phyloP scores from a whole-genome alignment of 2,113 vertebrate species.

The Lepus americanus region DNA sequence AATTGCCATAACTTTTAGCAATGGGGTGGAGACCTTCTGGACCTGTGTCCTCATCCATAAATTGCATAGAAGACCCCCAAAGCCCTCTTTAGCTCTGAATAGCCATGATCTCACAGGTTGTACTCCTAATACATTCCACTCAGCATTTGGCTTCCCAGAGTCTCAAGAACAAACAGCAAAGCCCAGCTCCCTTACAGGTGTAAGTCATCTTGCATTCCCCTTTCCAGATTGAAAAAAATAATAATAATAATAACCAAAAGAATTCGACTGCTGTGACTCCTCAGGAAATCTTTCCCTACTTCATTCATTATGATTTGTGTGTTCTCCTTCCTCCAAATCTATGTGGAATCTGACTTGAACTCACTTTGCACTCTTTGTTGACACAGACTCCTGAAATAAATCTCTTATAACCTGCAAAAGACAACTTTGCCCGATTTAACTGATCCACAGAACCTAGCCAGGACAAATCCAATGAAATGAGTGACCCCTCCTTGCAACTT shows the following conservation, averaged over 20 bases:
- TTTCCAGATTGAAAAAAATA: background rate
- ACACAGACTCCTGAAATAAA: conserved; percentile 48
- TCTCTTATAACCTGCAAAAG: background rate
- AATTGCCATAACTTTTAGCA: background rate
- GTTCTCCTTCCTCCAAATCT: background rate
- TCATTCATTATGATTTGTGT: conserved; percentile 39
- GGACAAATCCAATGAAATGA: conserved; percentile 16
- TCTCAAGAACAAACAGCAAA: background rate
- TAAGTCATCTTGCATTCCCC: conserved; percentile 7
- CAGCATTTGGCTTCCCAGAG: conserved; percentile 1
- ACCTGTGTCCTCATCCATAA: background rate
- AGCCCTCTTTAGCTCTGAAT: background rate
- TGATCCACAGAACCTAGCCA: background rate
- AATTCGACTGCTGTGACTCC: conserved; percentile 31
- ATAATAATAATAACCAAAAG: background rate
- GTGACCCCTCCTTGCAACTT: conserved; percentile 24
- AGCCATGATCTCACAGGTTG: background rate
- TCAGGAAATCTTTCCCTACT: conserved; percentile 45
- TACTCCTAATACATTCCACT: background rate
- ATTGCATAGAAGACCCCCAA: background rate
- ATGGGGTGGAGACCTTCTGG: background rate
- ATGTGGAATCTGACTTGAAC: background rate
- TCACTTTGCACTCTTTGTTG: conserved; percentile 18
- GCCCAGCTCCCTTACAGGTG: background rate
- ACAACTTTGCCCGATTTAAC: background rate